Evolutionary conservation across 2,113 vertebrate genomes (phyloP).

Genomic region (Phalacrocorax pelagicus): DNA sequence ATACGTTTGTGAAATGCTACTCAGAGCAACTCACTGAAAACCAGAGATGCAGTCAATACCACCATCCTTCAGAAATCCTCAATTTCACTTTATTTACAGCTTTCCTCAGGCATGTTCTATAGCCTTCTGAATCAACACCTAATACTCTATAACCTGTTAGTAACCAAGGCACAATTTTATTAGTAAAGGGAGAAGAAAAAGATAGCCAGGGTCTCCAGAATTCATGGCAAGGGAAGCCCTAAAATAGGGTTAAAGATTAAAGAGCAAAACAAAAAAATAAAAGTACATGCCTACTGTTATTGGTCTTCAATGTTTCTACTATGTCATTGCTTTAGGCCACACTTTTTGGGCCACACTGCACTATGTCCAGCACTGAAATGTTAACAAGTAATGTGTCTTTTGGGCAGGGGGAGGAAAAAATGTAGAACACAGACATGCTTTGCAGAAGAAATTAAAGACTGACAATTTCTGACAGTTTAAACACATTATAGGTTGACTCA

Average conservation of each 20-base stretch:
- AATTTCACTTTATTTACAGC: background rate
- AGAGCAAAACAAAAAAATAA: background rate
- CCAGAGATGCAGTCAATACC: background rate
- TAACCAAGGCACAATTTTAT: background rate
- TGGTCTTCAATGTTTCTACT: background rate
- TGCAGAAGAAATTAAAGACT: background rate
- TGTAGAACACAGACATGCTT: background rate
- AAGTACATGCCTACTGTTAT: accelerated
- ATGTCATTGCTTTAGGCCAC: background rate
- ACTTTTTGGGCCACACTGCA: background rate
- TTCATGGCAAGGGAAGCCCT: background rate
- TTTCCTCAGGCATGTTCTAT: background rate
- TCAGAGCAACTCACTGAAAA: background rate
- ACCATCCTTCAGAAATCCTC: background rate
- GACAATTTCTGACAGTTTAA: background rate
- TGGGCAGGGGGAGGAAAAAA: background rate
- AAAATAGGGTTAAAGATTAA: background rate
- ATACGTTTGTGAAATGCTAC: background rate
- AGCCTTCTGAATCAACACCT: background rate
- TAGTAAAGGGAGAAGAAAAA: background rate
- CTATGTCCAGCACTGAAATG: background rate
- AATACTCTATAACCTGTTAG: background rate
- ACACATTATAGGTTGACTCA: background rate
- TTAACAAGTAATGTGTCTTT: background rate
- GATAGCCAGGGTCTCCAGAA: background rate